These are phyloP conservation scores for Leucania comma DNA, from an alignment of 2,888 invertebrate species.

Conservation along the genomic window DNA sequence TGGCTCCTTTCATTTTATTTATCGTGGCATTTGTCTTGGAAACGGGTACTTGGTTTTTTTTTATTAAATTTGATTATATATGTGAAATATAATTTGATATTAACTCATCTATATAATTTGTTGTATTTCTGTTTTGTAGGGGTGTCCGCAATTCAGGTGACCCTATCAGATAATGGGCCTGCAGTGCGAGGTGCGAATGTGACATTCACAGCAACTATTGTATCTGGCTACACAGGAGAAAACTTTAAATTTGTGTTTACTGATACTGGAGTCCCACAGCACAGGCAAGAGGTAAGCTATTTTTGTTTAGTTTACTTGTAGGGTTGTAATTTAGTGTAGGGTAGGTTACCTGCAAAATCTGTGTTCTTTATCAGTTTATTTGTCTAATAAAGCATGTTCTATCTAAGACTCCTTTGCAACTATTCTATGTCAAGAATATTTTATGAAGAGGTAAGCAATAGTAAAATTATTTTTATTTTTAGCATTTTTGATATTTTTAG, in stretches of 20 bases:
- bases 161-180: conserved; percentile 92
- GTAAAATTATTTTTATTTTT: neutral
- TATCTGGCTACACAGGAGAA: conserved; percentile 81
- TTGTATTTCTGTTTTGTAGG: conserved; percentile 69
- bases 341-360: neutral
- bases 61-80: neutral
- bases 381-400: conserved; percentile 9
- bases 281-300: conserved; percentile 84
- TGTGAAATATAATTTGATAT: neutral
- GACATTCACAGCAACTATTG: conserved; percentile 92
- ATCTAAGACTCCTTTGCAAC: neutral
- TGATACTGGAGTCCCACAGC: conserved; percentile 91
- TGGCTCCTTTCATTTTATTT: conserved; percentile 76
- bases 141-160: conserved; percentile 79
- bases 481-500: neutral
- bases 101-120: conserved; percentile 5
- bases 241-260: conserved; percentile 90
- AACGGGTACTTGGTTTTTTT: conserved; percentile 66
- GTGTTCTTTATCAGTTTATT: conserved; percentile 7
- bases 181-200: conserved; percentile 94
- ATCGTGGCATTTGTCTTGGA: conserved; percentile 75
- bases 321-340: too few relatives aligned
- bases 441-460: neutral
- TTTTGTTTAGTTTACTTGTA: neutral
- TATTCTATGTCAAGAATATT: neutral